A percentile compares a stretch with the other conserved stretches of the same genome.
Conservation (phyloP, 2,888 invertebrate genomes). For the Lithophane socia region DNA sequence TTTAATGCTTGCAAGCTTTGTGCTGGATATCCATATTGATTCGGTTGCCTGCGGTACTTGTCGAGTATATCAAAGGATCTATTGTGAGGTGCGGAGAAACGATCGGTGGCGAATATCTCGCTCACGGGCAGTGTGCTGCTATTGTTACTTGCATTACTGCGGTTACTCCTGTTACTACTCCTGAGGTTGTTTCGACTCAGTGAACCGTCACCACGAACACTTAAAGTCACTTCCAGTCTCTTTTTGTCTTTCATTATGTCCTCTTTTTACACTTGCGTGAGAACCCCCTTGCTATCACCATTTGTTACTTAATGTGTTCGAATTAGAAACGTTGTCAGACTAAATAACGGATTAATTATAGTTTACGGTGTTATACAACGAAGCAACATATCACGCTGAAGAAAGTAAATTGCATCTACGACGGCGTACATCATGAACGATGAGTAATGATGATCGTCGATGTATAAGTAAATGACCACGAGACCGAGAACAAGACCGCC, state of each 20-base stretch:
- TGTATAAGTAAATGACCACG: constrained; percentile 84
- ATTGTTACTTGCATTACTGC: constrained; percentile 81
- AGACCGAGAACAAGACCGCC: constrained; percentile 79
- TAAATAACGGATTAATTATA: constrained; percentile 77
- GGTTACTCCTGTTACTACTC: constrained; percentile 85
- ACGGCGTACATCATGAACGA: constrained; percentile 76
- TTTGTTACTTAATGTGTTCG: constrained; percentile 70
- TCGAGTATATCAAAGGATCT: constrained; percentile 84
- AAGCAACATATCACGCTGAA: constrained; percentile 77
- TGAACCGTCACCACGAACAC: constrained; percentile 88
- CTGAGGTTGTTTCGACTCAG: constrained; percentile 82
- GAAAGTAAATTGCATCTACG: constrained; percentile 84
- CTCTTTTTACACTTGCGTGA: constrained; percentile 65
- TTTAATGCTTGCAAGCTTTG: constrained; percentile 85
- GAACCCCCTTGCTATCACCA: constrained; percentile 63
- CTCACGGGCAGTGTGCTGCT: constrained; percentile 81
- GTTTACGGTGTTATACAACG: constrained; percentile 73
- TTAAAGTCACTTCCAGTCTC: constrained; percentile 87
- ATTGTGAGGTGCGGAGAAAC: constrained; percentile 83
- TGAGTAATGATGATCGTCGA: constrained; percentile 82
- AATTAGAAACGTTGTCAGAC: constrained; percentile 71
- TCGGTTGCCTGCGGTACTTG: constrained; percentile 82
- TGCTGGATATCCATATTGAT: constrained; percentile 83
- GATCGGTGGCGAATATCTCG: constrained; percentile 87
- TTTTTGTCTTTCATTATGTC: constrained; percentile 85